phyloP scores from a whole-genome alignment of 2,797 vertebrate genomes.

The Momotus momota region DNA sequence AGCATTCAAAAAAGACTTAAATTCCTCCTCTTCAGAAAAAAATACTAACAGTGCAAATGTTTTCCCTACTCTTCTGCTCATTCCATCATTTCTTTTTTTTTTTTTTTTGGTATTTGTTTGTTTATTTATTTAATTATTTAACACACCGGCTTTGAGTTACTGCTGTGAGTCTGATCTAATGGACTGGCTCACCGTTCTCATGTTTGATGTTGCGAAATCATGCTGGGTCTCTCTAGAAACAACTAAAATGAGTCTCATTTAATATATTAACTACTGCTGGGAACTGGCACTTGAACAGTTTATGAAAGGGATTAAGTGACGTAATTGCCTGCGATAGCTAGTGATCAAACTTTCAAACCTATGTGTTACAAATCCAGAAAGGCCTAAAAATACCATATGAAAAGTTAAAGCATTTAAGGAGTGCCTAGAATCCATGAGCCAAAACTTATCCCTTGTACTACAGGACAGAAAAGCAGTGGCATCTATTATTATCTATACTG shows the following conservation, averaged over 20 bases:
- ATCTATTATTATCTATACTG: neutral
- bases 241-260: conserved; percentile 11
- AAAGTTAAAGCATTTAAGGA: neutral
- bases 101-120: neutral
- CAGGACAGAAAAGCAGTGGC: neutral
- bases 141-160: neutral
- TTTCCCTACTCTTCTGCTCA: neutral
- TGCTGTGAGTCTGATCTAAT: conserved; percentile 6
- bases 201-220: conserved; percentile 15
- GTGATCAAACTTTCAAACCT: neutral
- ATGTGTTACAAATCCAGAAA: neutral
- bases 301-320: conserved; percentile 7
- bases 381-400: neutral
- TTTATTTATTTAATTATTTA: neutral
- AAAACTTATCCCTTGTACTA: neutral
- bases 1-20: conserved; percentile 7
- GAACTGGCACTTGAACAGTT: conserved; percentile 12
- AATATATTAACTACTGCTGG: conserved; percentile 14
- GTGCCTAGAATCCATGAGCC: neutral
- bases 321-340: neutral
- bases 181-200: neutral
- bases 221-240: conserved; percentile 42
- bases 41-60: neutral
- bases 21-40: neutral
- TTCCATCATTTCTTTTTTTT: neutral